Evolutionary conservation across 2,797 vertebrate genomes (phyloP).

Genomic region (Clarias laeviceps): DNA sequence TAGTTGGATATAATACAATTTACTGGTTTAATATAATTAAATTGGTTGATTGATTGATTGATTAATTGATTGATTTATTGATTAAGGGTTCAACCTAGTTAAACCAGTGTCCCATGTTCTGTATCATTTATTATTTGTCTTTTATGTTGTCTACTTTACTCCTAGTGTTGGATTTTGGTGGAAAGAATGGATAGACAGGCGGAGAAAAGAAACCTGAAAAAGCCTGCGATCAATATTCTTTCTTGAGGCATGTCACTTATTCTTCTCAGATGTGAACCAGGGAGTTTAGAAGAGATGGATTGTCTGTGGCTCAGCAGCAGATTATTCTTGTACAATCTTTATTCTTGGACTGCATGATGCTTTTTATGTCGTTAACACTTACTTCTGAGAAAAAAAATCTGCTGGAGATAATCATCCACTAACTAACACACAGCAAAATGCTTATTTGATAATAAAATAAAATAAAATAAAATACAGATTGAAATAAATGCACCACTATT

Average conservation of each 20-base stretch:
- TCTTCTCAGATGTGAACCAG: conserved; percentile 49
- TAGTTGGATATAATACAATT: background rate
- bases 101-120: background rate
- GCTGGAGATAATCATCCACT: background rate
- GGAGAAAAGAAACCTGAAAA: conserved; percentile 18
- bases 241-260: conserved; percentile 51
- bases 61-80: background rate
- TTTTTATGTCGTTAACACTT: conserved; percentile 46
- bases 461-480: background rate
- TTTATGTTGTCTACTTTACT: background rate
- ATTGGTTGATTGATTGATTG: background rate
- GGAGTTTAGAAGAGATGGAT: conserved; percentile 34
- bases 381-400: conserved; percentile 12
- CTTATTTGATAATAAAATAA: background rate
- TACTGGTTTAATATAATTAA: too few species aligned
- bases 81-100: too few species aligned
- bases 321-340: conserved; percentile 45
- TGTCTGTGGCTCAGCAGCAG: conserved; percentile 41
- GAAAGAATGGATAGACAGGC: background rate
- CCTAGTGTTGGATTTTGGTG: background rate
- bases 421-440: background rate
- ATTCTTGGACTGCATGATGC: conserved; percentile 40
- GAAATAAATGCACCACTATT: background rate
- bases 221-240: conserved; percentile 47
- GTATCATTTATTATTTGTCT: background rate